Evolutionary conservation across 2,888 invertebrate species (phyloP), one percentile per base, ranked within the genome.

Genomic region (Clepsis dumicolana): DNA sequence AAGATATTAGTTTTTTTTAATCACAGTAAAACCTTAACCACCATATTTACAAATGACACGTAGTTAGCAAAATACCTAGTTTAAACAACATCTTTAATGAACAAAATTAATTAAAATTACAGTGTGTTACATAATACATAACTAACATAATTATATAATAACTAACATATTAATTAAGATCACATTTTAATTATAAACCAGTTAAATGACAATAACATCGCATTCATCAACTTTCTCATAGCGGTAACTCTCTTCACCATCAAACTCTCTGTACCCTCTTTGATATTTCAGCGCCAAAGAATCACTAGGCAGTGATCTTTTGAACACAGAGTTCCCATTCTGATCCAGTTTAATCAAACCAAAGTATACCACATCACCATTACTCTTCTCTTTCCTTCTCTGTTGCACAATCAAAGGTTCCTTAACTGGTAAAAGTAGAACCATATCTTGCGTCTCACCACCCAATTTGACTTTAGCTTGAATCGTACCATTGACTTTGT

Each of bases 251-350:
- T 75, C 70, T 24, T 61, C 70, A 14, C 64, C 70, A 10, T 71
- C 63, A 68, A 78, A 81, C 64, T 88, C 82, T 52, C 83, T 85
- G 52, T 85, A 93, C 0, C 93, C 93, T 70, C 88, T 92, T 67
- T 93, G 92, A 72, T 92, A 92, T 73, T 83, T 89, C 65, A 93
- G 74, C 1, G 93, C 93, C 1, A 92, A 78, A 5, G 93, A 93
- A 75, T 93, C 82, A 10, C 74, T 75, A 0, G 91, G 90, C 35
- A 80, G 59, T 0, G 78, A 84, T 1, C 76, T 82, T 59, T 85
- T 87, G 50, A 89, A 89, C 0, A 87, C 56, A 0, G 91, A 91
- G 73, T 89, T 80, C 0, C 91, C 91, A 60, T 78, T 75, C 0
- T 77, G 64, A 73, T 82, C 80, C 7, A 93, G 72, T 73, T 88